Evolutionary conservation across 2,113 vertebrate species (phyloP).

Genomic region (Pavo muticus): DNA sequence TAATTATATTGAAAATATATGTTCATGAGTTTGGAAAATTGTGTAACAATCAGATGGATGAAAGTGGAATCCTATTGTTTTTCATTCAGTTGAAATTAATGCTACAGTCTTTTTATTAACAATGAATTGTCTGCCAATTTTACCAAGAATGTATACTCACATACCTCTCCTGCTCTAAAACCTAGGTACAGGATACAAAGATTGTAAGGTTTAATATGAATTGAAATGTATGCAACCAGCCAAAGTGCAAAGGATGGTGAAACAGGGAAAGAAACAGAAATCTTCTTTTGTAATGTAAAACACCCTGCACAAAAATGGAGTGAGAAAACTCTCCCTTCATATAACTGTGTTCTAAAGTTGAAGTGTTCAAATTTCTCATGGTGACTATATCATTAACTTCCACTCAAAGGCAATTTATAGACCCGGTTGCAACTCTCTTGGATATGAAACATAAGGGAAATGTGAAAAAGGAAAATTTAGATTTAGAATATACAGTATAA

Average conservation of each 20-base stretch:
- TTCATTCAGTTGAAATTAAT: background rate
- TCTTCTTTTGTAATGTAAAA: too few species aligned
- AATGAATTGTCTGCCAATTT: background rate
- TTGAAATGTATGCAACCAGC: background rate
- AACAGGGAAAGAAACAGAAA: background rate
- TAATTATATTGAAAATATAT: background rate
- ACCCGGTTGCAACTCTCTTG: background rate
- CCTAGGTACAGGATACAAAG: fast-evolving
- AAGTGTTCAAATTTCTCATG: background rate
- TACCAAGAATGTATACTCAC: background rate
- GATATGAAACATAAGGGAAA: background rate
- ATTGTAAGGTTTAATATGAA: background rate
- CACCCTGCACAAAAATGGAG: background rate
- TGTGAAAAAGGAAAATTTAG: background rate
- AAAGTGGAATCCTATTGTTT: background rate
- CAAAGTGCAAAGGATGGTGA: background rate
- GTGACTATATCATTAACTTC: background rate
- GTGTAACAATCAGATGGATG: background rate
- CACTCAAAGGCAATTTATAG: constrained; percentile 6
- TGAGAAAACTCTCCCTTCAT: background rate
- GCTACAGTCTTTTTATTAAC: background rate
- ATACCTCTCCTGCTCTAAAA: background rate
- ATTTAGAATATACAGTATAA: background rate
- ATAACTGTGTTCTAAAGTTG: background rate
- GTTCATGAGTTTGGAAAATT: background rate